phyloP scores from a whole-genome alignment of 2,797 vertebrate species.

The Acipenser ruthenus region DNA sequence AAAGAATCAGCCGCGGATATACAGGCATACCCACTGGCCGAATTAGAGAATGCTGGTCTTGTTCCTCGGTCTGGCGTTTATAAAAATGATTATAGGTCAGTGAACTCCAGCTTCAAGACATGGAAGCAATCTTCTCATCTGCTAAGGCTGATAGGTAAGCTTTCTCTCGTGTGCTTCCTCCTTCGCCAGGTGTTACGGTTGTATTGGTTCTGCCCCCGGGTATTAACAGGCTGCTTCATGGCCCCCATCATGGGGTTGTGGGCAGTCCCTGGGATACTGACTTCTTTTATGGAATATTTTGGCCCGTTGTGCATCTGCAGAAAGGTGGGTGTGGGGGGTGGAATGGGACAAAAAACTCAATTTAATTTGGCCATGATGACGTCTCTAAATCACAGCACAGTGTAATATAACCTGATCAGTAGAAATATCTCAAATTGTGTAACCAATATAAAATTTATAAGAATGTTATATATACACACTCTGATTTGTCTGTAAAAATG shows the following conservation, averaged over 20 bases:
- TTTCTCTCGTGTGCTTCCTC: conserved; percentile 77
- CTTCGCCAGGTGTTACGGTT: conserved; percentile 76
- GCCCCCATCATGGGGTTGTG: conserved; percentile 48
- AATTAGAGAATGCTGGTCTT: conserved; percentile 61
- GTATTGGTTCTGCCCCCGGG: conserved; percentile 77
- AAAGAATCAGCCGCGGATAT: conserved; percentile 54
- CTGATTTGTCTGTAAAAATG: no score
- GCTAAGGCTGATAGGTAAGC: conserved; percentile 74
- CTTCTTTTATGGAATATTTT: conserved; percentile 83
- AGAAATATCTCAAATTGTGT: no score
- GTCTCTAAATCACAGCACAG: no score
- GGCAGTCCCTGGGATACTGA: conserved; percentile 67
- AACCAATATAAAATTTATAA: no score
- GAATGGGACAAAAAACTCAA: conserved; percentile 2
- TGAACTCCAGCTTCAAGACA: conserved; percentile 26
- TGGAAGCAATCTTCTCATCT: conserved; percentile 56
- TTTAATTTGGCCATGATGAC: background rate
- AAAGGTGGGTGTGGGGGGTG: conserved; percentile 5
- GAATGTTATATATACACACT: no score
- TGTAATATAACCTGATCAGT: no score
- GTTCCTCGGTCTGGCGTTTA: conserved; percentile 39
- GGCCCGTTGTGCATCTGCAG: conserved; percentile 67
- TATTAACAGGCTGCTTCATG: conserved; percentile 57
- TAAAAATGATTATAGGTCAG: conserved; percentile 16
- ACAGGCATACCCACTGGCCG: conserved; percentile 42